Base-by-base conservation (phyloP, 2,113 vertebrate genomes). In the Rhadina sibilatrix region DNA sequence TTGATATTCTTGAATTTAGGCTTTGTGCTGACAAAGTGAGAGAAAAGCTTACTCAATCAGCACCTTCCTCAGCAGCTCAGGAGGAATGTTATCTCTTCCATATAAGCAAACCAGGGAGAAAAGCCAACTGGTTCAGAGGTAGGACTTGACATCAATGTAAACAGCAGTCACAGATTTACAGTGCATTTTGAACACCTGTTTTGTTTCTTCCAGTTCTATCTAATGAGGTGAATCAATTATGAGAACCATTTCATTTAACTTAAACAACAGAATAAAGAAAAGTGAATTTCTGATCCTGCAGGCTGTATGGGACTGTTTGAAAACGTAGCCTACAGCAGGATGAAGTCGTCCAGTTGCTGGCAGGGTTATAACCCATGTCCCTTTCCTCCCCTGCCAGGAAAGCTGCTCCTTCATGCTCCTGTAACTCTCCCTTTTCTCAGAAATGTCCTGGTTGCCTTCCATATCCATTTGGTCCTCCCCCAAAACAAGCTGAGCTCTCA, bases 371-470 rank as follows among this genome's bases (percentile, higher is more conserved):
- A 85, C 7, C n/a, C 71, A 5, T 10, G 40, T 90, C 78, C 63
- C 63, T 72, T 68, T 80, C 52, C 80, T 57, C 68, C 60, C 28
- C 52, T 89, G 87, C 80, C 89, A 74, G 9, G 46, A 91, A 33
- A 59, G 74, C 93, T 70, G 90, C 74, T 95, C 70, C 66, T 75
- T 71, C 82, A 20, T 10, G 25, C 57, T 82, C 84, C 42, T 31
- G 33, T 15, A 90, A 68, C 78, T 95, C 84, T 80, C 87, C 57
- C 64, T 91, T 95, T 97, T 94, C 96, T 94, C 83, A 83, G 90
- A 95, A 97, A 92, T 0, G 9, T 83, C 60, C 83, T 95, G 83
- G 91, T 96, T 93, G 35, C 38, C 35, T 94, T 95, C 90, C 92
- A 95, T 3, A 17, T 57, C 68, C 7, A 1, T 49, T 90, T 81